Conservation (phyloP, 2,888 invertebrate species). For the Eurytoma adleriae region DNA sequence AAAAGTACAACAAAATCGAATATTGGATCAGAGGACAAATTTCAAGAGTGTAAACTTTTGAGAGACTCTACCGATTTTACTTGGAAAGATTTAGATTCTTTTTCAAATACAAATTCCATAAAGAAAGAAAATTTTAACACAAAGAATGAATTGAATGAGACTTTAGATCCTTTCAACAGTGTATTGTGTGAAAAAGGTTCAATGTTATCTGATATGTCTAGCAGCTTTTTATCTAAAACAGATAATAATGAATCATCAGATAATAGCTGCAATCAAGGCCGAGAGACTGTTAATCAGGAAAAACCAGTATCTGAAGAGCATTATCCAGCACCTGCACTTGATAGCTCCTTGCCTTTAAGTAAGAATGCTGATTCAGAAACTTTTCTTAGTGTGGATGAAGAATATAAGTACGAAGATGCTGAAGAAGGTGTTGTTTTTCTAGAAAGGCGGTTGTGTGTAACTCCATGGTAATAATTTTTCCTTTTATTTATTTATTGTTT, state of each 20-base stretch:
- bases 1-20: slow-evolving; percentile 14
- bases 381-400: slow-evolving; percentile 82
- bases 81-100: slow-evolving; percentile 27
- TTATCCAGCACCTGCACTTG: not conserved
- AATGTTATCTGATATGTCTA: slow-evolving; percentile 12
- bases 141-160: slow-evolving; percentile 6
- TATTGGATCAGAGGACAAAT: slow-evolving; percentile 7
- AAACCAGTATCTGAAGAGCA: slow-evolving; percentile 12
- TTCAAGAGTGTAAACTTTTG: no score
- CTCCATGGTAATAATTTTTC: slow-evolving; percentile 77
- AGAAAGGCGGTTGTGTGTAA: slow-evolving; percentile 80
- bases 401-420: slow-evolving; percentile 86
- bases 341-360: slow-evolving; percentile 7
- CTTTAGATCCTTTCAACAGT: slow-evolving; percentile 13
- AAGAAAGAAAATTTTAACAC: slow-evolving; percentile 9
- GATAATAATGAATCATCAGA: not conserved
- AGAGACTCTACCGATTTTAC: slow-evolving; percentile 30
- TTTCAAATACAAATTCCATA: slow-evolving; percentile 18
- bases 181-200: slow-evolving; percentile 31
- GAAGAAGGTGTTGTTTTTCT: slow-evolving; percentile 84
- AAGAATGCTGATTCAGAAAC: slow-evolving; percentile 64
- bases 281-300: not conserved
- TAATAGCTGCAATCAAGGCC: not conserved
- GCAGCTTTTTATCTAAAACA: slow-evolving; percentile 38
- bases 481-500: not conserved